These are phyloP conservation scores for Agrochola circellaris DNA, from an alignment of 2,888 invertebrate genomes.

Conservation along the genomic window DNA sequence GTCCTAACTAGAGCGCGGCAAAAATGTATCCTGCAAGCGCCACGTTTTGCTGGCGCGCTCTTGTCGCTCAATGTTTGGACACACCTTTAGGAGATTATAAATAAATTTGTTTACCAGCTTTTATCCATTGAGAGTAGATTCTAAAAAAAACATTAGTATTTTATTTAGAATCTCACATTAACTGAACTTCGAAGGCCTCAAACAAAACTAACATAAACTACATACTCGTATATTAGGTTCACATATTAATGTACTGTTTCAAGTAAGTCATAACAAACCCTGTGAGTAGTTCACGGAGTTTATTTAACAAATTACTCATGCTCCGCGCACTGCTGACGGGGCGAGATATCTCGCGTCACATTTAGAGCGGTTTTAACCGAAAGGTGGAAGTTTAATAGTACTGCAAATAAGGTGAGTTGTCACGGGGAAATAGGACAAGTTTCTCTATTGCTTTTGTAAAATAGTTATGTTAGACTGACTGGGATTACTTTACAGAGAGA, in stretches of 20 bases:
- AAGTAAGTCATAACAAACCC: conserved; percentile 33
- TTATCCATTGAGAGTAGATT: background rate
- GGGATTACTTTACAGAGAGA: background rate
- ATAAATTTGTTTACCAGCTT: background rate
- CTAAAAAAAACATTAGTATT: background rate
- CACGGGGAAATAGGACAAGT: conserved; percentile 7
- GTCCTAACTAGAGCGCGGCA: too few species aligned
- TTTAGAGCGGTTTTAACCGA: conserved; percentile 34
- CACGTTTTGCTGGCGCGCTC: too few species aligned
- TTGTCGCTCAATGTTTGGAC: too few species aligned
- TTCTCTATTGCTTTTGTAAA: conserved; percentile 34
- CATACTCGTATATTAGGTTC: conserved; percentile 8
- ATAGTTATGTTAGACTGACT: background rate
- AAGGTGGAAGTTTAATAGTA: conserved; percentile 39
- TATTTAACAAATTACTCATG: conserved; percentile 54
- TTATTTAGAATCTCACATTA: background rate
- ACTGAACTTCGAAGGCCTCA: conserved; percentile 6
- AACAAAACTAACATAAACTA: conserved; percentile 6
- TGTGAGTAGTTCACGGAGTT: conserved; percentile 40
- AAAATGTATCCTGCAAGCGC: too few species aligned
- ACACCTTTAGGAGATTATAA: background rate
- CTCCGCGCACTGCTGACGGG: conserved; percentile 30
- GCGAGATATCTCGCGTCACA: conserved; percentile 37
- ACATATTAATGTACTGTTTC: conserved; percentile 1
- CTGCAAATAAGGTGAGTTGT: conserved; percentile 5